phyloP scores from a whole-genome alignment of 2,888 invertebrate species.

The Pelosia muscerda region DNA sequence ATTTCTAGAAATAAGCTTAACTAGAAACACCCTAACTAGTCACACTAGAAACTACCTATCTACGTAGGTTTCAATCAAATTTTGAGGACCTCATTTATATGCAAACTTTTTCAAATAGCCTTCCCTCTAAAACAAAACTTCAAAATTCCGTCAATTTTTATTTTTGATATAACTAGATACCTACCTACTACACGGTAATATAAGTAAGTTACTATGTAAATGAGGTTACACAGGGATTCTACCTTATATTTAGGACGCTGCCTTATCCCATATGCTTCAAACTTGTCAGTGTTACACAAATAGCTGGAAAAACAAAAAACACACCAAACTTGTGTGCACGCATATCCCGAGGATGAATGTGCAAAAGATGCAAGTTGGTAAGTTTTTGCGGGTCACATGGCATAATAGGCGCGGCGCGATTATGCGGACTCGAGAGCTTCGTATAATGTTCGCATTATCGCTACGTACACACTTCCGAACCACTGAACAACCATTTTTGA shows the following conservation, averaged over 20 bases:
- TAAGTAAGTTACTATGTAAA: no score
- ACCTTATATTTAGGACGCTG: background rate
- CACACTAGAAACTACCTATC: no score
- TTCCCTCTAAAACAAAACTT: no score
- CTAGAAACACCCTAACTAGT: no score
- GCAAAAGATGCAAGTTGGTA: conserved; percentile 77
- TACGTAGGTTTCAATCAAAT: no score
- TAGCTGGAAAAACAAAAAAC: conserved; percentile 9
- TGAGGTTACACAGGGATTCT: no score
- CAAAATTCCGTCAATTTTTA: no score
- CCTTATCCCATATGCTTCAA: background rate
- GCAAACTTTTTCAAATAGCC: no score
- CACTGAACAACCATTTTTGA: conserved; percentile 67
- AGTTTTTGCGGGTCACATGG: conserved; percentile 74
- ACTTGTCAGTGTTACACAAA: background rate
- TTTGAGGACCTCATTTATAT: no score
- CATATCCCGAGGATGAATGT: conserved; percentile 59
- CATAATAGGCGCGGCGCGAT: conserved; percentile 71
- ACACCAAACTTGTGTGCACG: conserved; percentile 48
- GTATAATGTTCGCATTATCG: conserved; percentile 85
- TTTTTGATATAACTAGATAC: no score
- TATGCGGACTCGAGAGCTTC: conserved; percentile 80
- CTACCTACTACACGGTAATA: no score
- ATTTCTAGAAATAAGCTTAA: conserved; percentile 23
- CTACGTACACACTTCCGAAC: conserved; percentile 75